A percentile compares a stretch with the other conserved stretches of the same genome.
Conservation (phyloP, 1,140 invertebrate genomes). For the Sarcophaga peregrina region DNA sequence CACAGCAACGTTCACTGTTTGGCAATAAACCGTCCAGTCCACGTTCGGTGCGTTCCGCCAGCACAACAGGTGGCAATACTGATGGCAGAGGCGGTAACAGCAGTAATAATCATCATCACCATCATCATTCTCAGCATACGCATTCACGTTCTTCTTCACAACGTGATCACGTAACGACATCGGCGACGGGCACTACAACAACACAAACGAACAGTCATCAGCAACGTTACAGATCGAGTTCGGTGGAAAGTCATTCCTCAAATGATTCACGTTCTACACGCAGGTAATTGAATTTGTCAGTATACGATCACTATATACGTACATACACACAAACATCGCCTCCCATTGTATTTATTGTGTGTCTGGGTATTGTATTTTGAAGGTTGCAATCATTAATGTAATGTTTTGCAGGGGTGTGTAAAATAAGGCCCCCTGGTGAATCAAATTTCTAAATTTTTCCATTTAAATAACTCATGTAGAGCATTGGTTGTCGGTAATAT, state of each 20-base stretch:
- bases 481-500: no score
- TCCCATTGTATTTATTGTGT: not conserved
- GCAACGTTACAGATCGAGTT: conserved; percentile 70
- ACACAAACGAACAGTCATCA: conserved; percentile 56
- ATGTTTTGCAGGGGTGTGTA: not conserved
- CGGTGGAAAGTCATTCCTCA: conserved; percentile 88
- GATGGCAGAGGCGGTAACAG: conserved; percentile 51
- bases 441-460: no score
- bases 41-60: conserved; percentile 77
- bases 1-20: conserved; percentile 77
- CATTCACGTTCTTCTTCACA: conserved; percentile 52
- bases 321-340: no score
- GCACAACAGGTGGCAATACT: conserved; percentile 57
- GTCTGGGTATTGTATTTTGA: not conserved
- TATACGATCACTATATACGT: conserved; percentile 4
- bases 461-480: no score
- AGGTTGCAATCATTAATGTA: not conserved
- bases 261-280: conserved; percentile 78
- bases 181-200: not conserved
- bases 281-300: conserved; percentile 66
- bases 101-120: conserved; percentile 54
- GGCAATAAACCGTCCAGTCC: conserved; percentile 71
- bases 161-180: conserved; percentile 46
- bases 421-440: no score
- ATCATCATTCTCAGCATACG: conserved; percentile 54